These are phyloP conservation scores for Colius striatus DNA, from an alignment of 2,113 vertebrate genomes.

Conservation along the genomic window DNA sequence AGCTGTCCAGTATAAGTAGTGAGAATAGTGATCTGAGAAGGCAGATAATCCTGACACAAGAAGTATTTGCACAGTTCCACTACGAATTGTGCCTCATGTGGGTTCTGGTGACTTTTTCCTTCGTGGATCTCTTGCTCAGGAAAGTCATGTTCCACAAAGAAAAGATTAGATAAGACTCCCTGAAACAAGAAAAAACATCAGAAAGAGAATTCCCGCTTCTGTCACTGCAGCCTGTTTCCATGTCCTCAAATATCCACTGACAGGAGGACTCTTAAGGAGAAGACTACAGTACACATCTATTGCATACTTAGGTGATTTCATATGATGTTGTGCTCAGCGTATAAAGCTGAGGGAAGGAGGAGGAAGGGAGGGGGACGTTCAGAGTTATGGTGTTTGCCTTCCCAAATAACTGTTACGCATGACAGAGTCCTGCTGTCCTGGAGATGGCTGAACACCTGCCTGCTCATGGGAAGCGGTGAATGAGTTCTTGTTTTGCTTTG, in stretches of 20 bases:
- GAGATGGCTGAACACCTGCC: too few relatives aligned
- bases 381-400: too few relatives aligned
- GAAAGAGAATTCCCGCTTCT: background rate
- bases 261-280: background rate
- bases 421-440: too few relatives aligned
- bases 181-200: slow-evolving; percentile 53
- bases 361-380: too few relatives aligned
- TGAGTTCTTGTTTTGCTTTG: too few relatives aligned
- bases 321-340: too few relatives aligned
- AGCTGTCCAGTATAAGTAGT: slow-evolving; percentile 94
- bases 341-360: too few relatives aligned
- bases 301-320: background rate
- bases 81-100: slow-evolving; percentile 87
- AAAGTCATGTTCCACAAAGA: slow-evolving; percentile 88
- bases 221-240: background rate
- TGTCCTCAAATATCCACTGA: background rate
- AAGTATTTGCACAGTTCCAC: slow-evolving; percentile 90
- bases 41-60: slow-evolving; percentile 86
- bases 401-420: too few relatives aligned
- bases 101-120: slow-evolving; percentile 90
- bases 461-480: too few relatives aligned
- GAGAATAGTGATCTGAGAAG: slow-evolving; percentile 93
- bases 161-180: slow-evolving; percentile 87
- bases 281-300: background rate
- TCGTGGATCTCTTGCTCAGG: slow-evolving; percentile 86